Conservation (phyloP, 2,797 vertebrate species). For the Glyptemys insculpta region DNA sequence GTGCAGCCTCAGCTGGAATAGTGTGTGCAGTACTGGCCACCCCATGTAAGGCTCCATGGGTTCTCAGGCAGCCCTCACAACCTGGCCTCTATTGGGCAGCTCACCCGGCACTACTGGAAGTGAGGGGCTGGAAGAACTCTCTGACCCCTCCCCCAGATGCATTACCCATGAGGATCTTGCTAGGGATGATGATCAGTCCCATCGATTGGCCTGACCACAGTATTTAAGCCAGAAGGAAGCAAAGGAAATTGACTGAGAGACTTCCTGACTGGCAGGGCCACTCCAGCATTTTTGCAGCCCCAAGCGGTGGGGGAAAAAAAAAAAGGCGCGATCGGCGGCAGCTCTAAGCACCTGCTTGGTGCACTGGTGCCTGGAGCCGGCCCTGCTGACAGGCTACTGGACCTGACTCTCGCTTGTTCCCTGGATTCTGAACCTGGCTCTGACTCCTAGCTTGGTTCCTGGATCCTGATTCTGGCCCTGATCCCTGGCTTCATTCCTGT, state of each 20-base stretch:
- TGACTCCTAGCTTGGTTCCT: neutral
- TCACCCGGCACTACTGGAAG: neutral
- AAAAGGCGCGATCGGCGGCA: too few species aligned
- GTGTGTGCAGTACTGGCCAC: neutral
- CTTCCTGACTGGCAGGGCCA: neutral
- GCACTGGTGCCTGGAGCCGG: too few species aligned
- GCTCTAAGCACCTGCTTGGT: too few species aligned
- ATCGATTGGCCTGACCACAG: neutral
- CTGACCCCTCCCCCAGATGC: neutral
- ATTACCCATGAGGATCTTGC: neutral
- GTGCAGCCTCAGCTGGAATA: neutral
- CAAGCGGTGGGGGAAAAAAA: too few species aligned
- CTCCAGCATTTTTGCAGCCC: too few species aligned
- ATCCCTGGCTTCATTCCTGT: neutral
- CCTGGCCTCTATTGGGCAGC: too few species aligned
- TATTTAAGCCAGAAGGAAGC: neutral
- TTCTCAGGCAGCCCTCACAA: neutral
- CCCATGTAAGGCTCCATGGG: neutral
- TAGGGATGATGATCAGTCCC: neutral
- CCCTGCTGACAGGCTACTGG: neutral
- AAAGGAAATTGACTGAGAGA: neutral
- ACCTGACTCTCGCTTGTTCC: neutral
- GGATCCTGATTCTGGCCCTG: neutral
- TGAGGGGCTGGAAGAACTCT: neutral
- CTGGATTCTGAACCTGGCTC: neutral